Percentiles rank a stretch among this genome's conserved stretches.
phyloP scores from a whole-genome alignment of 2,888 invertebrate genomes.

The Seladonia tumulorum region DNA sequence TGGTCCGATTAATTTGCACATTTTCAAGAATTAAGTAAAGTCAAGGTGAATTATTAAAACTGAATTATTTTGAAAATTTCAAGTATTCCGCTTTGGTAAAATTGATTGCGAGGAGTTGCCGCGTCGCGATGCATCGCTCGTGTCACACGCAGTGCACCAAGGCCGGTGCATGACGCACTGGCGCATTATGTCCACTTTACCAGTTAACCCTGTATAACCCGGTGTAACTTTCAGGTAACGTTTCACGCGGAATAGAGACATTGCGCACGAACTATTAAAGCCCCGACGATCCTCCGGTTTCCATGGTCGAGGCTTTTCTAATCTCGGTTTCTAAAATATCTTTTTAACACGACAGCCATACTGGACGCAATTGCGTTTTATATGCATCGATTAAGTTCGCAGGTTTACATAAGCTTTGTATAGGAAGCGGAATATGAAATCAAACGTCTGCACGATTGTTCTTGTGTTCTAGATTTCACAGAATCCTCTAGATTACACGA shows the following conservation, averaged over 20 bases:
- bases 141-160: constrained; percentile 44
- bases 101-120: not conserved
- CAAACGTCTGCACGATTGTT: not conserved
- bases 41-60: no score
- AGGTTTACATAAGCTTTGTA: not conserved
- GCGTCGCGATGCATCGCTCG: constrained; percentile 24
- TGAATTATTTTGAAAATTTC: not conserved
- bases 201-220: constrained; percentile 54
- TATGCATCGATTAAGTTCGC: not conserved
- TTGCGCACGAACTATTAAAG: not conserved
- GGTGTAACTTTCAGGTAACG: constrained; percentile 50
- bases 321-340: not conserved
- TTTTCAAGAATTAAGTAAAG: not conserved
- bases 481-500: not conserved
- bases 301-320: not conserved
- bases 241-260: constrained; percentile 20
- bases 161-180: constrained; percentile 51
- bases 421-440: not conserved
- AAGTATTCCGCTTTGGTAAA: not conserved
- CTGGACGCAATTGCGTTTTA: not conserved
- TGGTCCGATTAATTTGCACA: not conserved
- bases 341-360: not conserved
- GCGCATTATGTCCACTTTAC: constrained; percentile 56
- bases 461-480: not conserved
- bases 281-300: not conserved